A percentile compares a stretch with the other conserved stretches of the same genome.
Conservation (phyloP, 2,113 vertebrate genomes). For the Chionis minor region DNA sequence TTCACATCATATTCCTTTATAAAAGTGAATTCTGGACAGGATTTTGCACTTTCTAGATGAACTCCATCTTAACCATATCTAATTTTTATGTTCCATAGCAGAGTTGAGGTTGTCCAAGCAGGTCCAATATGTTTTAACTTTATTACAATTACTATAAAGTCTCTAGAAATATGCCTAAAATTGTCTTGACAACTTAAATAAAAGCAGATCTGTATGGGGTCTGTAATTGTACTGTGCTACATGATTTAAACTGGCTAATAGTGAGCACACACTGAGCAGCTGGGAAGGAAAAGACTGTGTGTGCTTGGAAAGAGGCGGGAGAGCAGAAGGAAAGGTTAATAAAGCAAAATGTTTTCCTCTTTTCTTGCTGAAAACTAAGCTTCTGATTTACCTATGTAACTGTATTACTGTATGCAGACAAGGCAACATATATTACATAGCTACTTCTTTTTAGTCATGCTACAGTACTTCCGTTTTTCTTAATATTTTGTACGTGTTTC, state of each 20-base stretch:
- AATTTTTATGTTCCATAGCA: background rate
- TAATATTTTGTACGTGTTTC: background rate
- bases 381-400: background rate
- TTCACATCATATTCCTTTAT: background rate
- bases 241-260: conserved; percentile 24
- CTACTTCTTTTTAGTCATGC: background rate
- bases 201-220: conserved; percentile 47
- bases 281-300: background rate
- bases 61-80: background rate
- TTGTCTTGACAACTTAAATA: conserved; percentile 52
- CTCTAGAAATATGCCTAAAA: conserved; percentile 26
- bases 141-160: background rate
- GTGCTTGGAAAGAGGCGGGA: background rate
- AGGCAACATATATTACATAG: background rate
- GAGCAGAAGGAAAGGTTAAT: conserved; percentile 16
- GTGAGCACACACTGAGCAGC: conserved; percentile 38
- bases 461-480: background rate
- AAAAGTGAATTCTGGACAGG: background rate
- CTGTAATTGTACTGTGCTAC: conserved; percentile 24
- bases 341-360: background rate
- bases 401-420: background rate
- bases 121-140: conserved; percentile 2
- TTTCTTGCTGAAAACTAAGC: background rate
- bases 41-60: background rate
- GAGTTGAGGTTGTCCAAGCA: background rate